Base-by-base conservation (phyloP, 2,888 invertebrate species). In the Scaptomyza tumidula region DNA sequence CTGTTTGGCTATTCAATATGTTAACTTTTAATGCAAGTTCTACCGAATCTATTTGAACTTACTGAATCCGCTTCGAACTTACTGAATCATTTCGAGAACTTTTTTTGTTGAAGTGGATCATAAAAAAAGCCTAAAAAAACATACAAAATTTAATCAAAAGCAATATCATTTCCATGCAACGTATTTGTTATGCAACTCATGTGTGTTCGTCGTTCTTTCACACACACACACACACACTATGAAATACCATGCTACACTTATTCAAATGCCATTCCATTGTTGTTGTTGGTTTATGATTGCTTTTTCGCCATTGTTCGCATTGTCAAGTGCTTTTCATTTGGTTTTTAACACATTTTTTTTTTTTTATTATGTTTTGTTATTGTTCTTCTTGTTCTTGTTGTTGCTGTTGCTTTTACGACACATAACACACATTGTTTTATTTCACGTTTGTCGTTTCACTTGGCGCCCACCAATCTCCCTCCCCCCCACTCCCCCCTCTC, bases 281-380 rank as follows among this genome's bases (percentile, higher is more conserved):
- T 55, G 3, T 43, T 58, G 39, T 49, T 44, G 35, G 35, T 67
- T 71, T 77, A 61, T 68, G 62, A 71, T 71, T 62, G 57, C 70
- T 61, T 57, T 62, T 64, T 68, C n/a, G 64, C 37, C 52, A 71
- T 77, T 78, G 72, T 78, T 75, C 61, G 78, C 71, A 60, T 60
- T 77, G 78, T 78, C 72, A 78, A 78, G 64, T 75, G 75, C 58
- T 68, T 78, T 78, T 66, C 58, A 68, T 66, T 75, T 66, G 75
- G 52, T 56, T 71, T 77, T 65, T 63, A 65, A 57, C 71, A 74
- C 74, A 74, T 75, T 64, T 73, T 69, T 71, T n/a, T 71, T 75
- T 64, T 73, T 73, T 69, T 71, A 50, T 46, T 61, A 43, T 66
- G 29, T 46, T 63, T 24, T 37, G 46, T 52, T 71, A 33, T 49